Percentiles rank a stretch among this genome's conserved stretches.
Conservation (phyloP, 2,888 invertebrate genomes). For the Sarcophaga caerulescens region DNA sequence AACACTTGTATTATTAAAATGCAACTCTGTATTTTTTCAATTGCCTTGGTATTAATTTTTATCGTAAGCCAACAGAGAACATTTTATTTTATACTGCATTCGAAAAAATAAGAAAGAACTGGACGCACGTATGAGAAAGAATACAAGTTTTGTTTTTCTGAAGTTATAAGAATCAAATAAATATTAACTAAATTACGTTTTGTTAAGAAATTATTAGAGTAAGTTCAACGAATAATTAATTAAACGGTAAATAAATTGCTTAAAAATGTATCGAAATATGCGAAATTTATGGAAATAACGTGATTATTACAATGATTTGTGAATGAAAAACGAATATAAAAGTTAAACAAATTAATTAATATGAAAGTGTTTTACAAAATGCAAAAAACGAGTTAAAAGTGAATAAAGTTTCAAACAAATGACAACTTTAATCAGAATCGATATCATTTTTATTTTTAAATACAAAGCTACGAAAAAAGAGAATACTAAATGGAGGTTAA, state of each 20-base stretch:
- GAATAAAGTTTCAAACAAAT: background rate
- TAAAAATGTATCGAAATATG: background rate
- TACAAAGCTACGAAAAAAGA: background rate
- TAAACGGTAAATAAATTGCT: slow-evolving; percentile 25
- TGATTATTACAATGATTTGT: background rate
- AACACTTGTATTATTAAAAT: background rate
- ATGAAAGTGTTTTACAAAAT: slow-evolving; percentile 22
- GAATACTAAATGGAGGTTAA: slow-evolving; percentile 44
- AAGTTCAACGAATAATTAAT: background rate
- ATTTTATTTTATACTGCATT: slow-evolving; percentile 40
- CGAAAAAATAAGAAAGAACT: slow-evolving; percentile 40
- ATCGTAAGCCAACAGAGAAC: background rate
- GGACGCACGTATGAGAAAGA: slow-evolving; percentile 15
- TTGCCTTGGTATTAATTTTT: background rate
- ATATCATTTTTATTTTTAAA: slow-evolving; percentile 7
- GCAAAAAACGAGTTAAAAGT: too few species aligned
- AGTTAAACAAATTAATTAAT: background rate
- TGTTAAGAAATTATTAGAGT: background rate
- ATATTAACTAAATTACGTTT: slow-evolving; percentile 24
- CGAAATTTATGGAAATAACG: background rate
- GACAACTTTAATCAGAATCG: background rate
- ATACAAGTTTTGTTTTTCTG: slow-evolving; percentile 8
- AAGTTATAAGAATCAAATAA: background rate
- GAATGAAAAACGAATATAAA: background rate
- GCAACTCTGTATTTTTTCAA: background rate